phyloP scores from a whole-genome alignment of 2,113 vertebrate species.

The Prietella phreatophila region DNA sequence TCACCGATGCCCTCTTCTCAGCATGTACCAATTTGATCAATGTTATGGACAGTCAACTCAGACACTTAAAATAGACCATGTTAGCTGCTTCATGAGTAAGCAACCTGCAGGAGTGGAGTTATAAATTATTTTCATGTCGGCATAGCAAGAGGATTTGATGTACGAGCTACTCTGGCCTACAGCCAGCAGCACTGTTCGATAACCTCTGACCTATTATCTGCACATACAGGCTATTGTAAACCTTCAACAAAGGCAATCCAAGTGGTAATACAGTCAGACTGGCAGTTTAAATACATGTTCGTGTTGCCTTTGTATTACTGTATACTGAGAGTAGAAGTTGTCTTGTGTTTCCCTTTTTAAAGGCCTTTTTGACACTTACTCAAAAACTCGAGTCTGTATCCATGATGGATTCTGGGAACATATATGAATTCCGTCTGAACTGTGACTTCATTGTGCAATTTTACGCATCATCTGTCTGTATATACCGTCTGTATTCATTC shows the following conservation, averaged over 20 bases:
- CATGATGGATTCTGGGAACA: neutral
- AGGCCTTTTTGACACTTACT: neutral
- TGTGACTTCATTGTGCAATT: neutral
- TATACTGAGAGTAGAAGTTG: neutral
- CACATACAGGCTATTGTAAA: neutral
- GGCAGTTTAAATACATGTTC: neutral
- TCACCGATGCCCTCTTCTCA: conserved; percentile 40
- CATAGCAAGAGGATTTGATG: neutral
- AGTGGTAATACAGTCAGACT: neutral
- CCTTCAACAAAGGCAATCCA: neutral
- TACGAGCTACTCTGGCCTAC: neutral
- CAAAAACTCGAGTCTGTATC: neutral
- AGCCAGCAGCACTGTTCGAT: neutral
- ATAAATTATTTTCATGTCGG: conserved; percentile 16
- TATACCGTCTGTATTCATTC: neutral
- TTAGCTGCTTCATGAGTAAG: conserved; percentile 28
- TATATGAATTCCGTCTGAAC: neutral
- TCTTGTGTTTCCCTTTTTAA: neutral
- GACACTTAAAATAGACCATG: conserved; percentile 68
- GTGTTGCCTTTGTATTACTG: neutral
- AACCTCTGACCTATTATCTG: neutral
- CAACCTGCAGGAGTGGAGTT: conserved; percentile 15
- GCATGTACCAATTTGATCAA: conserved; percentile 64
- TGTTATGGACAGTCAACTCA: conserved; percentile 61
- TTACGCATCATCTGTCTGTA: neutral